Percentiles rank a stretch among this genome's conserved stretches.
phyloP scores from a whole-genome alignment of 2,888 invertebrate genomes.

The Rhabditoides inermis region DNA sequence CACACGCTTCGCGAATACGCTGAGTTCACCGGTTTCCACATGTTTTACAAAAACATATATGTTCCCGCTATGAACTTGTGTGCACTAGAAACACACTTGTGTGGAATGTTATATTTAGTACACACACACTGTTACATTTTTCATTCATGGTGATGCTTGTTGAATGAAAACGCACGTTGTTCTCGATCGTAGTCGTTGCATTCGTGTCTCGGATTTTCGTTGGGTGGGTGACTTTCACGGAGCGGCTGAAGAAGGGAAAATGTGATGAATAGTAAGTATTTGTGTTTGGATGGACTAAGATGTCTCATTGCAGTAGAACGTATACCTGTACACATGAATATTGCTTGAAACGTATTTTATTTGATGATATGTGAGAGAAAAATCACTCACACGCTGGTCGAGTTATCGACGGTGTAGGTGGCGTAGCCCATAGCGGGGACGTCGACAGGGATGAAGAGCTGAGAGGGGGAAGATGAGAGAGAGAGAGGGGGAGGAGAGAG shows the following conservation, averaged over 20 bases:
- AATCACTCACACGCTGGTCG: constrained; percentile 8
- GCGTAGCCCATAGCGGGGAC: constrained; percentile 29
- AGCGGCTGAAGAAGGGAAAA: too few relatives aligned
- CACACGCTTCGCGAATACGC: too few relatives aligned
- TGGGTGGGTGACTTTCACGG: constrained; percentile 8
- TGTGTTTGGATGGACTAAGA: too few relatives aligned
- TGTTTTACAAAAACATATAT: too few relatives aligned
- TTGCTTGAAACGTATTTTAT: not conserved
- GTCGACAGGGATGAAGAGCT: not conserved
- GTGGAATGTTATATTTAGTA: not conserved
- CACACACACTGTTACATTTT: not conserved
- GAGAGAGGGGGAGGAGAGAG: too few relatives aligned
- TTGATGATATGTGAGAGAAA: not conserved
- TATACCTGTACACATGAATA: too few relatives aligned
- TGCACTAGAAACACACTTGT: too few relatives aligned
- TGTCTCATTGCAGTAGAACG: too few relatives aligned
- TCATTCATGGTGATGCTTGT: not conserved
- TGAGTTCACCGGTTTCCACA: too few relatives aligned
- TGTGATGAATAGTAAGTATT: too few relatives aligned
- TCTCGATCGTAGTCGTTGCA: not conserved
- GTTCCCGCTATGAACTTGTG: too few relatives aligned
- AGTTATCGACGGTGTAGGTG: constrained; percentile 12
- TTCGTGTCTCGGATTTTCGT: constrained; percentile 2
- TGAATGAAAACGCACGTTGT: not conserved
- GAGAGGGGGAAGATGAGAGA: too few relatives aligned